Conservation (phyloP, 2,888 invertebrate species). For the Drosophila monieri region DNA sequence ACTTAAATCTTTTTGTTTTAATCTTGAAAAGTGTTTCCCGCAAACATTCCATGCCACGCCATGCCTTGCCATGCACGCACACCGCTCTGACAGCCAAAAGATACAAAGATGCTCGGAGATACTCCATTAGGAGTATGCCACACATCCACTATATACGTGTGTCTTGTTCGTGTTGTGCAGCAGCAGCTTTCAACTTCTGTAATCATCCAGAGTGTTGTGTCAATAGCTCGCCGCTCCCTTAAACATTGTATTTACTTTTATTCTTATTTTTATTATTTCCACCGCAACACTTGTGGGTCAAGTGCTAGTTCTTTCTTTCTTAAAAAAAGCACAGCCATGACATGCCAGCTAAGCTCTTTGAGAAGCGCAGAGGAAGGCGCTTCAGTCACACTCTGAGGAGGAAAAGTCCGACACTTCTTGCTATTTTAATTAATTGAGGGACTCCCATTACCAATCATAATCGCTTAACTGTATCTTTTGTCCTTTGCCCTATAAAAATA, state of each 20-base stretch:
- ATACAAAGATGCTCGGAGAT: conserved; percentile 10
- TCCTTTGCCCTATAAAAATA: conserved; percentile 5
- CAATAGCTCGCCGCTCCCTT: conserved; percentile 56
- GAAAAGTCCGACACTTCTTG: too few species aligned
- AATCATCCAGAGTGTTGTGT: conserved; percentile 80
- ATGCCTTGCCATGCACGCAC: conserved; percentile 13
- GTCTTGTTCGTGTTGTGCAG: conserved; percentile 21
- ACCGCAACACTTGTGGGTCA: conserved; percentile 25
- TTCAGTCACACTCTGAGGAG: not conserved
- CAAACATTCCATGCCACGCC: conserved; percentile 21
- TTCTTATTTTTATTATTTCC: conserved; percentile 26
- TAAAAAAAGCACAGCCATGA: too few species aligned
- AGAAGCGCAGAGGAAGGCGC: too few species aligned
- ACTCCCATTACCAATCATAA: not conserved
- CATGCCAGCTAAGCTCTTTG: too few species aligned
- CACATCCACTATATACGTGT: not conserved
- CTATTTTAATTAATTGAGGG: too few species aligned
- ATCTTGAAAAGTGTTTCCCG: conserved; percentile 73
- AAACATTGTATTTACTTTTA: conserved; percentile 19
- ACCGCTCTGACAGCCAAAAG: conserved; percentile 29
- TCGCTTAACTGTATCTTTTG: not conserved
- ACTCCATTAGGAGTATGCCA: not conserved
- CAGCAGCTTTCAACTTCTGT: conserved; percentile 57
- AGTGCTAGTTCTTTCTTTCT: not conserved
- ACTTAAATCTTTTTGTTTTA: conserved; percentile 77